Evolutionary conservation across 2,888 invertebrate genomes (phyloP).

Genomic region (Papilio elwesi): DNA sequence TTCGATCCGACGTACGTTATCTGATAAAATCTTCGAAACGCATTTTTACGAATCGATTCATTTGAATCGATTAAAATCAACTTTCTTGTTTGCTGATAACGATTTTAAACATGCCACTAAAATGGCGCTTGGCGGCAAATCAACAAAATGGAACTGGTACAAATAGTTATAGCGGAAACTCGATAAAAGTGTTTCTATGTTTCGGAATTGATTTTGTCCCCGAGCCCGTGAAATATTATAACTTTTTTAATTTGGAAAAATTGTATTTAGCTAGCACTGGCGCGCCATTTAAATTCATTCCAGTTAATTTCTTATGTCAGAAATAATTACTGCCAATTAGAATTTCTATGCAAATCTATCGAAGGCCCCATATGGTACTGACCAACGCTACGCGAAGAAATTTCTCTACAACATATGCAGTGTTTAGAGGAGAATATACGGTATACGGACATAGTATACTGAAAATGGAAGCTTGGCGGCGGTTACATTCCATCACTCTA

Average conservation of each 20-base stretch:
- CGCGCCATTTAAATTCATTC: not conserved
- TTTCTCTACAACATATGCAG: not conserved
- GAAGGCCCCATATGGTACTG: not conserved
- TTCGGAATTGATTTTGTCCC: not conserved
- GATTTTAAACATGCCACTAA: not conserved
- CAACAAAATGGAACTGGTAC: not conserved
- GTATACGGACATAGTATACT: constrained; percentile 7
- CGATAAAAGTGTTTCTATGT: not conserved
- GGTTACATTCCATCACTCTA: constrained; percentile 22
- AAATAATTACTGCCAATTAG: constrained; percentile 8
- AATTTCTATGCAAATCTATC: constrained; percentile 19
- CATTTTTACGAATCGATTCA: constrained; percentile 20
- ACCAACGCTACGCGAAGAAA: constrained; percentile 7
- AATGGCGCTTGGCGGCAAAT: not conserved
- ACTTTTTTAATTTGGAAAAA: not conserved
- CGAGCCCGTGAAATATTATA: not conserved
- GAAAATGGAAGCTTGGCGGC: constrained; percentile 16
- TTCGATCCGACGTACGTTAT: constrained; percentile 27
- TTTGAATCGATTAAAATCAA: constrained; percentile 6
- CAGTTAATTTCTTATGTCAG: not conserved
- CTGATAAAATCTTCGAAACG: constrained; percentile 18
- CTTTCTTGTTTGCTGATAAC: constrained; percentile 4
- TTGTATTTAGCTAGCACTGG: not conserved
- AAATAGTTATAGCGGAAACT: not conserved
- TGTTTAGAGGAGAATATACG: constrained; percentile 10